Percentiles rank a stretch among this genome's conserved stretches.
Conservation (phyloP, 2,797 vertebrate species). For the Eulemur mongoz region DNA sequence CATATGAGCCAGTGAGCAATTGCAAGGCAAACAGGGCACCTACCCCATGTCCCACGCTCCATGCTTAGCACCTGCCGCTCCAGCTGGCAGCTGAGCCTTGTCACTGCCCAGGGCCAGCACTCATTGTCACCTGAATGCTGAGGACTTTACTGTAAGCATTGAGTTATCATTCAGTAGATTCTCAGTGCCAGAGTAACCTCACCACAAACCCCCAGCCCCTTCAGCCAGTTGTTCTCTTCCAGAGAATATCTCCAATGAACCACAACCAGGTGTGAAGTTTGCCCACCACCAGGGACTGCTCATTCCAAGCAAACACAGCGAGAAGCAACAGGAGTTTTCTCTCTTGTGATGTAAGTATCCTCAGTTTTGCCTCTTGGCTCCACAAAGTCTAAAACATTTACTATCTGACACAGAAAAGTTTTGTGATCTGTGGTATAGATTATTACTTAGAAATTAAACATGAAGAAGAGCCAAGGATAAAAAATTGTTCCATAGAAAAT, state of each 20-base stretch:
- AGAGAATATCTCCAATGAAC: not conserved
- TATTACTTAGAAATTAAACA: not conserved
- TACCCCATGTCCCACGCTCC: accelerated
- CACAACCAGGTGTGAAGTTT: not conserved
- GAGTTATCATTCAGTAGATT: not conserved
- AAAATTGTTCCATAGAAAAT: not conserved
- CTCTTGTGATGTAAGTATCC: not conserved
- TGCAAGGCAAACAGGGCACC: not conserved
- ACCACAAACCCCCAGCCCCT: not conserved
- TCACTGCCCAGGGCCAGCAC: not conserved
- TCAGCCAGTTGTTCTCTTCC: not conserved
- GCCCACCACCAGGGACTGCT: accelerated
- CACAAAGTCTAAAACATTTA: not conserved
- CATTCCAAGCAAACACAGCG: not conserved
- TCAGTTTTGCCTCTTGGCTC: not conserved
- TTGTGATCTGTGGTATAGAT: not conserved
- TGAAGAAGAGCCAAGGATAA: not conserved
- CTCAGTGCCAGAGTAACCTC: not conserved
- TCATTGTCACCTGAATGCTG: not conserved
- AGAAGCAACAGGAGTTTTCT: not conserved
- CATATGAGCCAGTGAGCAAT: not conserved
- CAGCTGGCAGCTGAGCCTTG: not conserved
- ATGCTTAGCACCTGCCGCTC: not conserved
- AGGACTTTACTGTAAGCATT: not conserved
- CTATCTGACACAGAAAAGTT: not conserved